Conservation (phyloP, 2,797 vertebrate genomes). For the Lemur catta region DNA sequence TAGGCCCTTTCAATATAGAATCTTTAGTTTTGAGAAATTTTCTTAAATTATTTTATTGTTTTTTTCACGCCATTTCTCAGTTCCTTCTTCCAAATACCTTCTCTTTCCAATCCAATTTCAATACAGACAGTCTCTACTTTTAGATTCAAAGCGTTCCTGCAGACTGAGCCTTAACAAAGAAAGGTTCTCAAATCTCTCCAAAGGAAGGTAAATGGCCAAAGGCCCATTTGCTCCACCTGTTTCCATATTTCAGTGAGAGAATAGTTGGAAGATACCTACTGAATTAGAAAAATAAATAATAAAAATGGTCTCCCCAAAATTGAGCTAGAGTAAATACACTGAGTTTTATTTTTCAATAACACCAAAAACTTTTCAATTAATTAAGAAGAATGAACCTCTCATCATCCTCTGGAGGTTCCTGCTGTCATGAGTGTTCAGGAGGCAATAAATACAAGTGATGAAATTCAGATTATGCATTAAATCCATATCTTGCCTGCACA, state of each 20-base stretch:
- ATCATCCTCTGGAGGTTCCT: neutral
- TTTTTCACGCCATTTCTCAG: conserved; percentile 31
- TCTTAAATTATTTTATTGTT: conserved; percentile 25
- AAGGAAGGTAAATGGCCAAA: conserved; percentile 28
- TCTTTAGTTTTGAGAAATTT: neutral
- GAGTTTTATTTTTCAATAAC: conserved; percentile 20
- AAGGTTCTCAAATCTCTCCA: neutral
- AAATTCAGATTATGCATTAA: conserved; percentile 7
- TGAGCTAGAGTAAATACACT: neutral
- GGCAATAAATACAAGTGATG: neutral
- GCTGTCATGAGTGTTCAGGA: neutral
- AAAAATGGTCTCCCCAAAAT: neutral
- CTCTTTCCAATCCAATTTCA: neutral
- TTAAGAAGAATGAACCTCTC: neutral
- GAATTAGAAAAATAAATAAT: neutral
- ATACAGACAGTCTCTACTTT: neutral
- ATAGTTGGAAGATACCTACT: neutral
- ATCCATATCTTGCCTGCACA: neutral
- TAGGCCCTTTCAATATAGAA: neutral
- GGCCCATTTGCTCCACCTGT: neutral
- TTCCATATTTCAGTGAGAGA: neutral
- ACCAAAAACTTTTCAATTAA: conserved; percentile 4
- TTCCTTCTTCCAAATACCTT: conserved; percentile 30
- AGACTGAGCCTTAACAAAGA: neutral
- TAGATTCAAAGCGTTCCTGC: neutral